Percentiles rank a stretch among this genome's conserved stretches.
phyloP scores from a whole-genome alignment of 2,888 invertebrate genomes.

The Galerucella nymphaeae region DNA sequence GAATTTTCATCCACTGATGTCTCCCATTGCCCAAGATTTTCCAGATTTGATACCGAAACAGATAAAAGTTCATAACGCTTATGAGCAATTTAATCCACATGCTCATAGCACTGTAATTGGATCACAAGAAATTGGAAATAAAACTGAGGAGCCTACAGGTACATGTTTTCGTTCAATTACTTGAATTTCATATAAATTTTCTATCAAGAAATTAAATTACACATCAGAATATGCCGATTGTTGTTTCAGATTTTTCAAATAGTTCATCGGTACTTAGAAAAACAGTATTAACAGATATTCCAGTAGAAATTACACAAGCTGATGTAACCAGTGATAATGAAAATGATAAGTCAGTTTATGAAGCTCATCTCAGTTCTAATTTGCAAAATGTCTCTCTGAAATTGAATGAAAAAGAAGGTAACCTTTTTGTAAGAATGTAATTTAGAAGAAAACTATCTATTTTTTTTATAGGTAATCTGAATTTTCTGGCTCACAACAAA shows the following conservation, averaged over 20 bases:
- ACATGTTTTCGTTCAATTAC: conserved; percentile 17
- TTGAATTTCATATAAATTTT: too few relatives aligned
- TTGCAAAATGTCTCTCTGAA: conserved; percentile 66
- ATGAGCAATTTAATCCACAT: conserved; percentile 56
- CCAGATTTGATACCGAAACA: conserved; percentile 63
- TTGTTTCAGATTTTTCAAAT: conserved; percentile 66
- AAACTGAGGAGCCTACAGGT: conserved; percentile 54
- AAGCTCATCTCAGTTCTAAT: conserved; percentile 67
- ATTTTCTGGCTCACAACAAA: conserved; percentile 62
- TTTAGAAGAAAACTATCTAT: neutral
- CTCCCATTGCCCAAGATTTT: conserved; percentile 60
- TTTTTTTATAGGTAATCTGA: conserved; percentile 59
- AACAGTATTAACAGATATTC: conserved; percentile 68
- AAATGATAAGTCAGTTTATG: conserved; percentile 67
- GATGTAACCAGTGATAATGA: conserved; percentile 64
- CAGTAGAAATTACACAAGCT: conserved; percentile 67
- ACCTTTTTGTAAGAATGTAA: neutral
- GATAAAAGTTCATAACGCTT: conserved; percentile 51
- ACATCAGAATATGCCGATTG: neutral
- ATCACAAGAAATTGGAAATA: conserved; percentile 3
- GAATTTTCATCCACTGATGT: conserved; percentile 64
- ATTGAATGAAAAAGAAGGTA: conserved; percentile 66
- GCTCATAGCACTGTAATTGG: conserved; percentile 57
- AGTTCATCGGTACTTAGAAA: conserved; percentile 70
- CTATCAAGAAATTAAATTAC: neutral